Evolutionary conservation across 2,113 vertebrate species (phyloP).

Genomic region (Dermatemys mawii): DNA sequence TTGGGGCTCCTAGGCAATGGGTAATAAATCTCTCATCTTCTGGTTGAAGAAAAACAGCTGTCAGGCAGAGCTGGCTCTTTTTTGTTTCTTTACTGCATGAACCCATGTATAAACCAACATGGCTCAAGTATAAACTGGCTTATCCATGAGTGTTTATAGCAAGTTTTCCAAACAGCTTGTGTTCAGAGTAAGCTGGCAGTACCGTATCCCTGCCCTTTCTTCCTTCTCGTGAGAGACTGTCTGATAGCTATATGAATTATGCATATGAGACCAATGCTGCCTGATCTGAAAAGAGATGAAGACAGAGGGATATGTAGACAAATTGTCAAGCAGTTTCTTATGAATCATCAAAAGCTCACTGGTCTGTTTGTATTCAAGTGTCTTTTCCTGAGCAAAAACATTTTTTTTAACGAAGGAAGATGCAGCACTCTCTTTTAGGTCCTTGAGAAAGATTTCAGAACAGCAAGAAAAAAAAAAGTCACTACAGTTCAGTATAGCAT

Average conservation of each 20-base stretch:
- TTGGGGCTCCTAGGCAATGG: not conserved
- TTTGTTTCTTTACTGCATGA: not conserved
- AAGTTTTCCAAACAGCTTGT: not conserved
- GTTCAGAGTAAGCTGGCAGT: not conserved
- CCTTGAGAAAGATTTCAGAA: not conserved
- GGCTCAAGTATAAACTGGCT: not conserved
- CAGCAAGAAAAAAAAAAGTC: not conserved
- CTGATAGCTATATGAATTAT: not conserved
- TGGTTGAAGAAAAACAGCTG: not conserved
- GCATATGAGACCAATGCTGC: not conserved
- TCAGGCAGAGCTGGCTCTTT: not conserved
- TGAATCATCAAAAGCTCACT: not conserved
- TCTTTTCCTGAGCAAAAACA: not conserved
- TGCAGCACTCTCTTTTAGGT: not conserved
- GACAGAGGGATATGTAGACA: not conserved
- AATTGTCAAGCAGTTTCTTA: not conserved
- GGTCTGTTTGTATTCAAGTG: not conserved
- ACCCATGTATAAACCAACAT: not conserved
- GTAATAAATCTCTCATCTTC: not conserved
- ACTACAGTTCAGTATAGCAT: not conserved
- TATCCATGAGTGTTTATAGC: not conserved
- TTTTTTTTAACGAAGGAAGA: not conserved
- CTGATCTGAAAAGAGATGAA: not conserved
- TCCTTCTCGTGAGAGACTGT: not conserved
- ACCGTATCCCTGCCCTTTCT: not conserved